These are phyloP conservation scores for Lutraria lutraria DNA, from an alignment of 2,888 invertebrate genomes.

Conservation along the genomic window DNA sequence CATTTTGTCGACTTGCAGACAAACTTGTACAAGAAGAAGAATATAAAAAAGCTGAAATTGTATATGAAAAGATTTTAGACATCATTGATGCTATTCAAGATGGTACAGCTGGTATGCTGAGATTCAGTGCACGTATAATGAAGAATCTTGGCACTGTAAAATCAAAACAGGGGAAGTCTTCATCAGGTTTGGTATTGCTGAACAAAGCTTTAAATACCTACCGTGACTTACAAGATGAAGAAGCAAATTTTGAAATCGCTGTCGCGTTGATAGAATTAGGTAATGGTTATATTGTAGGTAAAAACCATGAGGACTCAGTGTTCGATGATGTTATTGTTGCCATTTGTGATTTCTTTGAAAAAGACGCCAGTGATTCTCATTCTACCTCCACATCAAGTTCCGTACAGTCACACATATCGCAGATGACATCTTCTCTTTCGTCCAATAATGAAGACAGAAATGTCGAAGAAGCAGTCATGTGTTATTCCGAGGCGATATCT, in stretches of 20 bases:
- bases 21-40: slow-evolving; percentile 79
- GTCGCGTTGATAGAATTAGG: slow-evolving; percentile 84
- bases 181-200: slow-evolving; percentile 82
- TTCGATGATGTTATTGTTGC: slow-evolving; percentile 83
- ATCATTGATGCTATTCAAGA: slow-evolving; percentile 83
- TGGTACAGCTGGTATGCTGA: slow-evolving; percentile 79
- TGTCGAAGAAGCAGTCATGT: slow-evolving; percentile 84
- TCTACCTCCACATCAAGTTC: slow-evolving; percentile 72
- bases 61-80: slow-evolving; percentile 81
- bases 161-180: slow-evolving; percentile 82
- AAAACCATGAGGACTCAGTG: slow-evolving; percentile 81
- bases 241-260: slow-evolving; percentile 81
- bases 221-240: slow-evolving; percentile 80
- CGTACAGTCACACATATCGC: slow-evolving; percentile 69
- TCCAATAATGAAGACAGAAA: slow-evolving; percentile 76
- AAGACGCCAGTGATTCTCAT: slow-evolving; percentile 80
- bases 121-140: slow-evolving; percentile 81
- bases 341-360: slow-evolving; percentile 83
- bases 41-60: slow-evolving; percentile 79
- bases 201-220: slow-evolving; percentile 82
- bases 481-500: slow-evolving; percentile 82
- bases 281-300: slow-evolving; percentile 83
- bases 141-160: slow-evolving; percentile 83
- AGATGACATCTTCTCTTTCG: slow-evolving; percentile 69
- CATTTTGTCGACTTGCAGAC: slow-evolving; percentile 78